Evolutionary conservation across 2,888 invertebrate species (phyloP).

Genomic region (Drosophila seclusa): DNA sequence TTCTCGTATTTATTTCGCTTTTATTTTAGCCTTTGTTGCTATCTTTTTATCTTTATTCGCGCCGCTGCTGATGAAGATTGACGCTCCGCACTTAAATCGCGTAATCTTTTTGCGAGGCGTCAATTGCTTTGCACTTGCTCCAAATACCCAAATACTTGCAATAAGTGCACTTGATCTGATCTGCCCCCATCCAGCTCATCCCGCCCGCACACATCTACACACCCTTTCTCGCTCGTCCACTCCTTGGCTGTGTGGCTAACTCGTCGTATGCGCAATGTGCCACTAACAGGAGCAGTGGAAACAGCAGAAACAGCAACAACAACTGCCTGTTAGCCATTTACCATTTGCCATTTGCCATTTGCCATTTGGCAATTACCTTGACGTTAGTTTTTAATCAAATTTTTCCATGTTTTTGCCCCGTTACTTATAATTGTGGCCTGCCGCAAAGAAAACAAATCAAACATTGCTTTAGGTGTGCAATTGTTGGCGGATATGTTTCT

Average conservation of each 20-base stretch:
- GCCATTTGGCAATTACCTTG: conserved; percentile 63
- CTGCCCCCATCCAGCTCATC: not conserved
- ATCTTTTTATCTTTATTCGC: conserved; percentile 1
- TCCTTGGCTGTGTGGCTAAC: not conserved
- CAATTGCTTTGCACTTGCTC: conserved; percentile 84
- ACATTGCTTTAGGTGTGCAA: not conserved
- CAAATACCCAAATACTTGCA: conserved; percentile 79
- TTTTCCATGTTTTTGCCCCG: conserved; percentile 51
- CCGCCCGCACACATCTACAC: not conserved
- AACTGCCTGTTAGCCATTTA: not conserved
- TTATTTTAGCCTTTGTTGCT: conserved; percentile 8
- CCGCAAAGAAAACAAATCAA: conserved; percentile 9
- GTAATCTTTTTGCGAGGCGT: conserved; percentile 64
- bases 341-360: not conserved
- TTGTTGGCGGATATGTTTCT: conserved; percentile 6
- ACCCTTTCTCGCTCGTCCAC: not conserved
- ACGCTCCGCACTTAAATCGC: conserved; percentile 63
- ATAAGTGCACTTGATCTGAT: conserved; percentile 26
- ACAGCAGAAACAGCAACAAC: not conserved
- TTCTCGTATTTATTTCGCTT: not conserved
- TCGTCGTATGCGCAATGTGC: conserved; percentile 42
- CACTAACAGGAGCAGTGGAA: conserved; percentile 9
- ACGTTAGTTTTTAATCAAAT: conserved; percentile 75
- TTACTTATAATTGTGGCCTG: conserved; percentile 50
- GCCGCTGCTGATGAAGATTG: conserved; percentile 66